Base-by-base conservation (phyloP, 2,888 invertebrate genomes). In the Dusona sp. region DNA sequence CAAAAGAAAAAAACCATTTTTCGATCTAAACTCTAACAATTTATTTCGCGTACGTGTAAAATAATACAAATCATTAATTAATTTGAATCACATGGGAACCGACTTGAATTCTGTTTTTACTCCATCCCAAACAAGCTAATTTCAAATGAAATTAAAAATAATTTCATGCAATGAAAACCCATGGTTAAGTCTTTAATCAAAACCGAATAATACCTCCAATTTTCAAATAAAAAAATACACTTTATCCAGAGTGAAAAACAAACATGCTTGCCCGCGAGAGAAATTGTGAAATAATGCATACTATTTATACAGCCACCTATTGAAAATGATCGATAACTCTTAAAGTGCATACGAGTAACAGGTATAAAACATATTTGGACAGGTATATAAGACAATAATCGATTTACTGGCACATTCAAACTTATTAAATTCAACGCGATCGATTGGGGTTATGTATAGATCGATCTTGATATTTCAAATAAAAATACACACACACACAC, bases 361-460 rank as follows among this genome's bases (percentile, higher is more conserved):
- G 61, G 61, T 61, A 61, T 61, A 61, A 29, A 61, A 61, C 61
- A 61, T 29, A 29, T 16, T 29, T 16, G 61, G 61, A 61, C 61
- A 61, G 61, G 61, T 61, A 74, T 61, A 74, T 74, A 45, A 70
- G 79, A 61, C 70, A 38, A 79, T 79, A 75, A 75, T 83, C 64
- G 72, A 86, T 78, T 84, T 84, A 81, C 81, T 73, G 70, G 64
- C 54, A 79, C 72, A 77, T 87, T 83, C 54, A 73, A 22, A 79
- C 79, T 82, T 79, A 87, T 88, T 87, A 86, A 86, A 86, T 87
- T 73, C 80, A 84, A 84, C 73, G 54, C 73, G 75, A 87, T 88
- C 86, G 84, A 88, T 88, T 77, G 68, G 48, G 25, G 33, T 75
- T 38, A 65, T 25, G 25, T 65, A 48, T 72, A 61, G 80, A 65